phyloP scores from a whole-genome alignment of 2,113 vertebrate genomes.

The Peromyscus californicus region DNA sequence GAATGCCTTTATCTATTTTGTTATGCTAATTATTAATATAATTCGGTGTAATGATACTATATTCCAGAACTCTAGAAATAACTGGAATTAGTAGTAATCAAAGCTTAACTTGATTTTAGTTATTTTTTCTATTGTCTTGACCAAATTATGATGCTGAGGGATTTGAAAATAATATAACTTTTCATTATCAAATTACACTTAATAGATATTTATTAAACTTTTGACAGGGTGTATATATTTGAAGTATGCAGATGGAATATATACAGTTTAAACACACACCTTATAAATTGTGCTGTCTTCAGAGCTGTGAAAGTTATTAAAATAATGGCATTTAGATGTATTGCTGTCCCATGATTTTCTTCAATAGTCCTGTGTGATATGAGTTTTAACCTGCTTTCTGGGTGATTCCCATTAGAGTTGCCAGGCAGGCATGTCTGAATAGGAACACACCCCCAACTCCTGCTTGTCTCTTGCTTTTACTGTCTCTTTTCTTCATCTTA shows the following conservation, averaged over 20 bases:
- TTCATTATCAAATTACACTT: conserved; percentile 20
- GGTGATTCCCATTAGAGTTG: too few species aligned
- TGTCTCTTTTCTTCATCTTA: not conserved
- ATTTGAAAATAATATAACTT: conserved; percentile 17
- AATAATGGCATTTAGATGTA: not conserved
- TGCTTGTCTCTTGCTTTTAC: not conserved
- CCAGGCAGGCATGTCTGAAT: not conserved
- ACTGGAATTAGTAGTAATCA: not conserved
- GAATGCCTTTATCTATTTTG: not conserved
- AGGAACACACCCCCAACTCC: too few species aligned
- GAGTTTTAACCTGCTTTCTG: not conserved
- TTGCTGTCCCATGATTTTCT: not conserved
- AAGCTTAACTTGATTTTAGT: conserved; percentile 15
- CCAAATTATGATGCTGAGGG: conserved; percentile 20
- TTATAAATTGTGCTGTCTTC: not conserved
- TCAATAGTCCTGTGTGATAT: too few species aligned
- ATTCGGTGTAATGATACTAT: not conserved
- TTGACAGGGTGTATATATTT: not conserved
- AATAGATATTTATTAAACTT: not conserved
- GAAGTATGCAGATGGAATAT: not conserved
- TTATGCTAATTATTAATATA: conserved; percentile 1
- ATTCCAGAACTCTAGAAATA: not conserved
- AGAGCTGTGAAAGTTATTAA: not conserved
- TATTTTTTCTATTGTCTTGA: conserved; percentile 20
- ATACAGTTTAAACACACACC: not conserved